These are phyloP conservation scores for Lagopus leucura DNA, from an alignment of 2,113 vertebrate genomes.

Conservation along the genomic window DNA sequence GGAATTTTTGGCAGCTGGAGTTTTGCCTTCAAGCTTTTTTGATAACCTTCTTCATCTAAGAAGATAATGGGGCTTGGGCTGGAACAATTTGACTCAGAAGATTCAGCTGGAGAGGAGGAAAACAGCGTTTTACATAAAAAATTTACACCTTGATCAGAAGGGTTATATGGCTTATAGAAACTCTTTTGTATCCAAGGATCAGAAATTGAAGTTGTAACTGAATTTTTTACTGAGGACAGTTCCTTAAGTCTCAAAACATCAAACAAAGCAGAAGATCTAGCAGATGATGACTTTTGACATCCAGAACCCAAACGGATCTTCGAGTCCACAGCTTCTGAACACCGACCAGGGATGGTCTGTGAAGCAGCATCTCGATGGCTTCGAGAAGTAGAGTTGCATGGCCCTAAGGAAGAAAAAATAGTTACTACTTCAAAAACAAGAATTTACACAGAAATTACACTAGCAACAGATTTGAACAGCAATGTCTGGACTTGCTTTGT, in stretches of 20 bases:
- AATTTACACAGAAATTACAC: neutral
- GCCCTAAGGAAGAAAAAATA: constrained; percentile 56
- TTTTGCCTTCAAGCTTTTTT: constrained; percentile 94
- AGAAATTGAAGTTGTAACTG: constrained; percentile 78
- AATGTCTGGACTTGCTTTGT: neutral
- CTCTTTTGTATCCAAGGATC: constrained; percentile 86
- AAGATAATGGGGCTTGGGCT: constrained; percentile 98
- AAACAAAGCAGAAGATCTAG: constrained; percentile 72
- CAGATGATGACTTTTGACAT: constrained; percentile 73
- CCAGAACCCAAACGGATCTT: constrained; percentile 79
- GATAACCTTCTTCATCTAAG: constrained; percentile 97
- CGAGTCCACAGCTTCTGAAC: constrained; percentile 80
- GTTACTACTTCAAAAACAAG: neutral
- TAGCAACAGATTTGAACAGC: neutral
- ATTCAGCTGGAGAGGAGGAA: constrained; percentile 85
- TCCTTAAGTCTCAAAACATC: constrained; percentile 74
- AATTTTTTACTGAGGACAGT: constrained; percentile 81
- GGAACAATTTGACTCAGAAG: constrained; percentile 94
- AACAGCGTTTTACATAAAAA: constrained; percentile 70
- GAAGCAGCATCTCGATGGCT: constrained; percentile 88
- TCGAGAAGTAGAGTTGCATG: constrained; percentile 67
- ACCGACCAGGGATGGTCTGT: constrained; percentile 83
- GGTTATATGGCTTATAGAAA: constrained; percentile 82
- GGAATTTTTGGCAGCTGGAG: constrained; percentile 95
- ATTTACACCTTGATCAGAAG: constrained; percentile 67